Base-by-base conservation (phyloP, 1,140 invertebrate species). In the Neodiprion pinetum region DNA sequence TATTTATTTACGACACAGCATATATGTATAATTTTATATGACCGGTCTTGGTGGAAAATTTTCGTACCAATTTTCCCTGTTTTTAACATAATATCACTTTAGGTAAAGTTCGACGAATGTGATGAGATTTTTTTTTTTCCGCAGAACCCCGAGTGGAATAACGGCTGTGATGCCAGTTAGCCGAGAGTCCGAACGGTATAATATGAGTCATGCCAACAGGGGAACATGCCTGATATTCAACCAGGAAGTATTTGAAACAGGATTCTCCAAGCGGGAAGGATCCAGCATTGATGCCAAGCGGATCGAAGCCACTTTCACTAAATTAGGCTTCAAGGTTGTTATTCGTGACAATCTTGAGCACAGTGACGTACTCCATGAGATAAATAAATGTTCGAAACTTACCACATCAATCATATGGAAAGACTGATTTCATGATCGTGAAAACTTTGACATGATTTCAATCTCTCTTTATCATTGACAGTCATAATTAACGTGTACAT, bases 181-280 rank as follows among this genome's bases (percentile, higher is more conserved):
- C 0, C 85, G 78, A 71, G 82, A 88, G 48, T 85, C 88, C 0
- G 83, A 88, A 0, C 79, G 79, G 50, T 96, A 96, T 80, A 91
- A 92, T 49, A 95, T 94, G 92, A 88, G 90, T 72, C 91, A 95
- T 77, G 74, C 80, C 23, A 87, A 90, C 71, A 86, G 93, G 49
- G 95, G 95, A 12, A 88, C 89, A n/a, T 95, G 94, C 21, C 68
- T 96, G 0, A 92, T 96, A 67, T 93, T 96, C n/a, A n/a, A n/a
- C n/a, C n/a, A n/a, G n/a, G n/a, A n/a, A n/a, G n/a, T n/a, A n/a
- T n/a, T n/a, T n/a, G n/a, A n/a, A n/a, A n/a, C n/a, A n/a, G n/a
- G n/a, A n/a, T n/a, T n/a, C n/a, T n/a, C n/a, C n/a, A n/a, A n/a
- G n/a, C n/a, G 88, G 2, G 72, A 79, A 40, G 88, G 88, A 3